These are phyloP conservation scores for Eumacrocentrus americanus DNA, from an alignment of 2,888 invertebrate species.

Conservation along the genomic window DNA sequence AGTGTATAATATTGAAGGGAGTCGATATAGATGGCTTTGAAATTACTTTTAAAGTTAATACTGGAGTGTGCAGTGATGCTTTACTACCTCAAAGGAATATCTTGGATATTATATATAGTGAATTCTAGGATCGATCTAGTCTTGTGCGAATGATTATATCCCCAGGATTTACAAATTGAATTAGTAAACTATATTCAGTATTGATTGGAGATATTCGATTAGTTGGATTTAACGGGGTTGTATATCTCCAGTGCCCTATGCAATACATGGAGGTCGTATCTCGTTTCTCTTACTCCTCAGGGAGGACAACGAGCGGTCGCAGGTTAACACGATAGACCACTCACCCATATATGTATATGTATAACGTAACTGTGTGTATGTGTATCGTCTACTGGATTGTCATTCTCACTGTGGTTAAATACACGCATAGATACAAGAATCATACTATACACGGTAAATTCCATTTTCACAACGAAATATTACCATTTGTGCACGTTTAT, in stretches of 20 bases:
- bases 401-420: neutral
- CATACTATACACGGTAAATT: neutral
- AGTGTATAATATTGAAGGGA: neutral
- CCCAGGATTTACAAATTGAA: conserved; percentile 33
- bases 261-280: neutral
- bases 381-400: neutral
- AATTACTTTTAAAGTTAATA: neutral
- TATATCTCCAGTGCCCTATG: neutral
- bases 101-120: too few species aligned
- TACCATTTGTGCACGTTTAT: neutral
- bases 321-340: neutral
- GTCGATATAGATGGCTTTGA: neutral
- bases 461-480: neutral
- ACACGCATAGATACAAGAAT: neutral
- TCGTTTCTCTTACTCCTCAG: conserved; percentile 22
- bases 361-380: neutral
- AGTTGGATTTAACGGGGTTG: conserved; percentile 26
- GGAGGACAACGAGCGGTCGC: conserved; percentile 8
- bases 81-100: neutral
- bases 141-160: too few species aligned
- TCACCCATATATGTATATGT: neutral
- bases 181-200: conserved; percentile 28
- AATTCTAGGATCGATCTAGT: too few species aligned
- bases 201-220: conserved; percentile 34
- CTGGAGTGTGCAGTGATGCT: neutral